Percentiles rank a stretch among this genome's conserved stretches.
These are phyloP conservation scores for Meriones unguiculatus DNA, from an alignment of 2,113 vertebrate genomes.

Conservation along the genomic window DNA sequence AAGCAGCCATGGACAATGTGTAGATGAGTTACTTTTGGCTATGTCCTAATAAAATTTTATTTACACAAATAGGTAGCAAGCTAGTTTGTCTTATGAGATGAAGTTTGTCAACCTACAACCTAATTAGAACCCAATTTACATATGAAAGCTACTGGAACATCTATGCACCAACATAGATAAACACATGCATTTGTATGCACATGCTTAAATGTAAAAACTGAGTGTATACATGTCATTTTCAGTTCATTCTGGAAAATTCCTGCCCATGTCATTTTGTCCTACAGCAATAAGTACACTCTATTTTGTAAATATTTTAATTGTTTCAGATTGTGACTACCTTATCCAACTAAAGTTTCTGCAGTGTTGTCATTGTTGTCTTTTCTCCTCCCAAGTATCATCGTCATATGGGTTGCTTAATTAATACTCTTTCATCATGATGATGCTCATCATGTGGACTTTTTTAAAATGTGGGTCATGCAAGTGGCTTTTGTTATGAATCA, in stretches of 20 bases:
- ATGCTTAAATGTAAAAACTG: neutral
- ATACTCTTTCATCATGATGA: constrained; percentile 46
- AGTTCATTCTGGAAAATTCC: constrained; percentile 23
- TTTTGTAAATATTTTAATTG: constrained; percentile 53
- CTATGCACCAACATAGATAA: neutral
- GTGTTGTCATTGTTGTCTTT: constrained; percentile 58
- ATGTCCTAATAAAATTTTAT: constrained; percentile 60
- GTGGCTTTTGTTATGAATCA: constrained; percentile 74
- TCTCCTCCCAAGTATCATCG: constrained; percentile 55
- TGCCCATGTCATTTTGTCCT: constrained; percentile 44
- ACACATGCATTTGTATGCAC: neutral
- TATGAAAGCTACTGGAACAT: neutral
- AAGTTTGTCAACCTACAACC: constrained; percentile 29
- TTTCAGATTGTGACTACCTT: constrained; percentile 15
- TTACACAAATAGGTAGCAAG: constrained; percentile 36
- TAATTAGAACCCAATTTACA: constrained; percentile 36
- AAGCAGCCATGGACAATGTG: constrained; percentile 37
- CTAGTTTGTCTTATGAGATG: constrained; percentile 1
- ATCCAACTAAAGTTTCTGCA: constrained; percentile 37
- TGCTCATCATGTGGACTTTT: constrained; percentile 54
- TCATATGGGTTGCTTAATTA: constrained; percentile 70
- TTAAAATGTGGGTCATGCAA: constrained; percentile 57
- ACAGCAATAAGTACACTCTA: constrained; percentile 5
- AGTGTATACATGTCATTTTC: neutral
- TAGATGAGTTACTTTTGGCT: constrained; percentile 10